phyloP scores from a whole-genome alignment of 2,888 invertebrate species.

The Pristionchus japonicus region DNA sequence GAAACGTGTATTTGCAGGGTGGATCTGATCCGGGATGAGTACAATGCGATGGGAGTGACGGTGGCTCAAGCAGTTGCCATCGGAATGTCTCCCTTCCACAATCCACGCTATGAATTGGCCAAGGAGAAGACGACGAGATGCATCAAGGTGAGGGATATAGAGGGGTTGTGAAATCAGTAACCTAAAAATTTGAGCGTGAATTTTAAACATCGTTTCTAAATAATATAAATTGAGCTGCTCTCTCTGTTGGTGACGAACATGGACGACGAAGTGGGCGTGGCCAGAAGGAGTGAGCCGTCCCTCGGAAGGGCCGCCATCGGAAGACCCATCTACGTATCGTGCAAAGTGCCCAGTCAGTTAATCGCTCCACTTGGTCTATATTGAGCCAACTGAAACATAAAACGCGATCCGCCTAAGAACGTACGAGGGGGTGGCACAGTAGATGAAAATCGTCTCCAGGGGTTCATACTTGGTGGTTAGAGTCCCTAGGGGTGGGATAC shows the following conservation, averaged over 20 bases:
- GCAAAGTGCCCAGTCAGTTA: slow-evolving; percentile 13
- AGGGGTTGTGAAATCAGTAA: not conserved
- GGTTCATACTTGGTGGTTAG: no score
- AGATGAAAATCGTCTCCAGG: no score
- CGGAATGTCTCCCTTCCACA: not conserved
- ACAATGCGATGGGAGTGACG: not conserved
- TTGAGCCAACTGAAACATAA: no score
- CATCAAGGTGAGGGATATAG: not conserved
- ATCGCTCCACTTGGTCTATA: no score
- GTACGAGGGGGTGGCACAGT: no score
- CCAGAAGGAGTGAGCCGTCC: not conserved
- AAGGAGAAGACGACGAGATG: not conserved
- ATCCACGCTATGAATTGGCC: not conserved
- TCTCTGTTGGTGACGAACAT: not conserved
- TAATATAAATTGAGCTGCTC: not conserved
- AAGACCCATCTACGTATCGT: not conserved
- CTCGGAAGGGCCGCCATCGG: slow-evolving; percentile 17
- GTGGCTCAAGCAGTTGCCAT: not conserved
- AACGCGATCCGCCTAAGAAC: no score
- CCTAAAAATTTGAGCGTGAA: no score
- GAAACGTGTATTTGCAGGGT: not conserved
- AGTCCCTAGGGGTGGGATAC: no score
- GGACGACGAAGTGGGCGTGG: not conserved
- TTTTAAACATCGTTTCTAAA: no score
- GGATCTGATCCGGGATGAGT: not conserved